Evolutionary conservation across 92 coral and sea anemone species (phyloP).

Genomic region (Umimayanthus kanabou): DNA sequence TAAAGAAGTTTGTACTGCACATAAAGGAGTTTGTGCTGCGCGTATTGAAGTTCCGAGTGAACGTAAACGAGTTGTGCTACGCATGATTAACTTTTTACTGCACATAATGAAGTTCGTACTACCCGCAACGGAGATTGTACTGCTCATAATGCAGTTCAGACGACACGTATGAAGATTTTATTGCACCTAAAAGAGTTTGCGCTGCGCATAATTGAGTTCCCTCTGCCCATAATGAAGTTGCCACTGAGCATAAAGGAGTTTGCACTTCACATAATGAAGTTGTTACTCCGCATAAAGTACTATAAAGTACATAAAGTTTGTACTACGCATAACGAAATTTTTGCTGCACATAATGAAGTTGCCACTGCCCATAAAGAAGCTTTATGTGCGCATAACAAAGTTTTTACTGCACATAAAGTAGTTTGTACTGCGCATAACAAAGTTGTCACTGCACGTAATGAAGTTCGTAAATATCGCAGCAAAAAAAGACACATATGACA

Average conservation of each 20-base stretch:
- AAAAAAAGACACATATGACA: too few species aligned
- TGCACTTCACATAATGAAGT: constrained; percentile 3
- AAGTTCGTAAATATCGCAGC: neutral
- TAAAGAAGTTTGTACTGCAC: constrained; percentile 3
- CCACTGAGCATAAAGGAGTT: neutral
- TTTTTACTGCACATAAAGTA: too few species aligned
- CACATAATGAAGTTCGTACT: constrained; percentile 17
- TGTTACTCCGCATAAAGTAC: constrained; percentile 13
- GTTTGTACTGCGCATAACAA: neutral
- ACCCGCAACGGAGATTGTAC: constrained; percentile 8
- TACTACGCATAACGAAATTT: too few species aligned
- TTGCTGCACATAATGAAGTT: too few species aligned
- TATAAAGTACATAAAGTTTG: too few species aligned
- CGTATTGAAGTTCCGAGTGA: constrained; percentile 1
- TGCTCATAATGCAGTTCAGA: constrained; percentile 8
- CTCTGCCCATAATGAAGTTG: constrained; percentile 16
- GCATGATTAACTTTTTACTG: constrained; percentile 36
- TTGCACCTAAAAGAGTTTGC: constrained; percentile 5
- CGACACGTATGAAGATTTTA: constrained; percentile 2
- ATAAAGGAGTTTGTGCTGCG: constrained; percentile 7
- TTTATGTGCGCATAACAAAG: too few species aligned
- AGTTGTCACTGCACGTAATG: neutral
- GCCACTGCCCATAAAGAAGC: too few species aligned
- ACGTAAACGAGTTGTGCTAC: neutral
- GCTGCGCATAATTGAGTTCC: constrained; percentile 14